A percentile compares a stretch with the other conserved stretches of the same genome.
Conservation (phyloP, 2,113 vertebrate species). For the Boleophthalmus pectinirostris region DNA sequence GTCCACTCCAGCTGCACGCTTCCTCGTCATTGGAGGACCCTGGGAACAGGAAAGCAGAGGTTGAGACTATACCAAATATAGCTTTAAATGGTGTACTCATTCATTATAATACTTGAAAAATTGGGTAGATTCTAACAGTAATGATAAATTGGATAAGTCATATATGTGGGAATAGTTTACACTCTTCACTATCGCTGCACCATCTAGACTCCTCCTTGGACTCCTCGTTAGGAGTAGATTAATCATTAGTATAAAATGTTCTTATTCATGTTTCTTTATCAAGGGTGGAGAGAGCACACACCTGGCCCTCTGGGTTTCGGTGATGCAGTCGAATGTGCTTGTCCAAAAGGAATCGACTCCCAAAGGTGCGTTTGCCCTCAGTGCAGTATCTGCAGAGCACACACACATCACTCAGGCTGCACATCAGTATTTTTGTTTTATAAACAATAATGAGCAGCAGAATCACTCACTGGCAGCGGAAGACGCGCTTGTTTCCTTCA, state of each 20-base stretch:
- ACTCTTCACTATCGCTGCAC: neutral
- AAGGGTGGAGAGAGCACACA: slow-evolving; percentile 23
- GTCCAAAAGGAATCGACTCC: slow-evolving; percentile 90
- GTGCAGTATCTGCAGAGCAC: slow-evolving; percentile 84
- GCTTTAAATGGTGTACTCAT: neutral
- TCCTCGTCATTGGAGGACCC: slow-evolving; percentile 72
- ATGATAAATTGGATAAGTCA: neutral
- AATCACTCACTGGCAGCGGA: slow-evolving; percentile 87
- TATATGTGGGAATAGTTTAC: neutral
- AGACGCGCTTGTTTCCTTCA: slow-evolving; percentile 91
- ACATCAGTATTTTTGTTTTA: neutral
- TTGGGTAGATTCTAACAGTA: neutral
- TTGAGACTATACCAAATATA: neutral
- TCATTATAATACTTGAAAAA: neutral
- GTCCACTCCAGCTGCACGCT: slow-evolving; percentile 65
- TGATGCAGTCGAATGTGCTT: slow-evolving; percentile 91
- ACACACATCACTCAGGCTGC: neutral
- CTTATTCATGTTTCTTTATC: neutral
- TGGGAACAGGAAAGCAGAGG: slow-evolving; percentile 18
- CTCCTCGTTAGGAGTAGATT: too few species aligned
- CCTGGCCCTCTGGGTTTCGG: slow-evolving; percentile 63
- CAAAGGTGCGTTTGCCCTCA: slow-evolving; percentile 91
- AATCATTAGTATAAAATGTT: neutral
- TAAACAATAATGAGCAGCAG: neutral
- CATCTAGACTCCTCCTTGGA: too few species aligned